Percentiles rank a stretch among this genome's conserved stretches.
phyloP scores from a whole-genome alignment of 2,797 vertebrate species.

The Austrolebias charrua region DNA sequence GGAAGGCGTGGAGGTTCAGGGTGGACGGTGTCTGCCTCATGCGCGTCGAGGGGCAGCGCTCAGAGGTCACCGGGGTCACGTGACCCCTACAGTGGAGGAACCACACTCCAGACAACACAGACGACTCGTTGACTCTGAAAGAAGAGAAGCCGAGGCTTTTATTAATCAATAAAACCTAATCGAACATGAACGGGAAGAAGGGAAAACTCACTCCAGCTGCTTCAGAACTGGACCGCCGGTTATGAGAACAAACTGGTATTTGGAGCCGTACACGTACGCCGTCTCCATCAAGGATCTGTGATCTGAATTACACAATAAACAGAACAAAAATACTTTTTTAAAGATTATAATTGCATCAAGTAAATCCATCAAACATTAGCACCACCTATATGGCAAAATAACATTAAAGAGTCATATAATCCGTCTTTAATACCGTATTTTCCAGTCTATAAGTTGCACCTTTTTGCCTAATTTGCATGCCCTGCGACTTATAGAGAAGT shows the following conservation, averaged over 20 bases:
- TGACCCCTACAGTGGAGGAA: conserved; percentile 86
- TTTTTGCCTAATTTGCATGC: too few species aligned
- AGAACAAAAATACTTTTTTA: conserved; percentile 1
- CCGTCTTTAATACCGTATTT: too few species aligned
- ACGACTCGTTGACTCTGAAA: conserved; percentile 70
- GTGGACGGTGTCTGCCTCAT: conserved; percentile 84
- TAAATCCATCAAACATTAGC: too few species aligned
- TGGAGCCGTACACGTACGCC: conserved; percentile 89
- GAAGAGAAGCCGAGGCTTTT: not conserved
- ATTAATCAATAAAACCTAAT: too few species aligned
- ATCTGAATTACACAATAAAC: conserved; percentile 65
- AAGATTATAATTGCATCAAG: not conserved
- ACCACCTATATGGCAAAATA: too few species aligned
- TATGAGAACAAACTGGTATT: conserved; percentile 91
- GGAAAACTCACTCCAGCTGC: conserved; percentile 79
- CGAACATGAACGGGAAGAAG: not conserved
- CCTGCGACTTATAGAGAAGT: too few species aligned
- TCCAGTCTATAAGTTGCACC: too few species aligned
- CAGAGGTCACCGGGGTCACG: conserved; percentile 22
- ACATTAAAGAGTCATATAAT: too few species aligned
- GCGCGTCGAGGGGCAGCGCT: conserved; percentile 82
- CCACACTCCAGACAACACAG: conserved; percentile 77
- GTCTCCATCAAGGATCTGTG: conserved; percentile 94
- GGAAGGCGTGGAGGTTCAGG: conserved; percentile 87
- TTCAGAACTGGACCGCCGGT: conserved; percentile 85